Base-by-base conservation (phyloP, 2,113 vertebrate genomes). In the Cettia cetti region DNA sequence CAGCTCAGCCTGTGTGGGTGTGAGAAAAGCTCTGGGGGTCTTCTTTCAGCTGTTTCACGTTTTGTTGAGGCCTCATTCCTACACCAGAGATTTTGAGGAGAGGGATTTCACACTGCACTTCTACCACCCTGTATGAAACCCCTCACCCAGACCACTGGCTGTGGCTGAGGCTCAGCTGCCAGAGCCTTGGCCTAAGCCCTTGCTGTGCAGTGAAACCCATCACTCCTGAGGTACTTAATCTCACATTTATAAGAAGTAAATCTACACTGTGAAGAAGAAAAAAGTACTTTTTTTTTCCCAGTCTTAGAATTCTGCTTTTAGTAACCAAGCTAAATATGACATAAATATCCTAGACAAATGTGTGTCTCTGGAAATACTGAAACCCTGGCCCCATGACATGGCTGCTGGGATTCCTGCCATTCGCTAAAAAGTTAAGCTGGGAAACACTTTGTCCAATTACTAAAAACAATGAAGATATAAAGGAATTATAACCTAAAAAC, bases 391-490 rank as follows among this genome's bases (percentile, higher is more conserved):
- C 56, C 6, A 7, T 92, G 82, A 96, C 82, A 94, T 3, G 4
- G 81, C 71, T 95, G 79, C 87, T 96, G 90, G 95, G 96, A 97
- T 94, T 95, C 54, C 56, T 96, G 96, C 95, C 96, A 97, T 89
- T 90, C 2, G 0, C 89, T 96, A 96, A 96, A 84, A 96, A 64
- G 53, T 92, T 96, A 96, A 96, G 86, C 85, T 81, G 84, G 53
- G 95, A 95, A 97, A 96, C 93, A 94, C 92, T 97, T 97, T 93
- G 96, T 96, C 87, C 80, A 94, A 96, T 97, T 97, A 96, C 92
- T 81, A 91, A 94, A 94, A 96, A 89, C 93, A 96, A 95, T 92
- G 89, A 94, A 96, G 95, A 97, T 89, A 96, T 92, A 94, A 96
- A 97, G 82, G 83, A 95, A 97, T 96, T 94, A 89, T 91, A 96